These are phyloP conservation scores for Sesamia inferens DNA, from an alignment of 2,888 invertebrate genomes.

Conservation along the genomic window DNA sequence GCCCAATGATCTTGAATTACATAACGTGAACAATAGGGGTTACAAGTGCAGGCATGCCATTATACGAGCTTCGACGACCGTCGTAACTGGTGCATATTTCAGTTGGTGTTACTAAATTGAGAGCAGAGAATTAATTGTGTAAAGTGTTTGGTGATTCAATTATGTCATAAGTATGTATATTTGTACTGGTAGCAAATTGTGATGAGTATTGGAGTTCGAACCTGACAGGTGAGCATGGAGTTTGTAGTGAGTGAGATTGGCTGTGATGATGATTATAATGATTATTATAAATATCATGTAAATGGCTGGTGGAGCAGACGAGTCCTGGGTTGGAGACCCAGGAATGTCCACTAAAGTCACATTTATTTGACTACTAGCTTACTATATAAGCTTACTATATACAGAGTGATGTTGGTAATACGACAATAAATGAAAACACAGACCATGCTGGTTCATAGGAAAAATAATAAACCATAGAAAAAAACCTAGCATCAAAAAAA, in stretches of 20 bases:
- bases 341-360: too few species aligned
- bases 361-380: too few species aligned
- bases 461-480: too few species aligned
- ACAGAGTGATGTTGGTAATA: too few species aligned
- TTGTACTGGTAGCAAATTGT: neutral
- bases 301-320: too few species aligned
- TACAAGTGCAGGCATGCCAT: conserved; percentile 51
- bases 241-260: neutral
- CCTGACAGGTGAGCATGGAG: neutral
- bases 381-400: too few species aligned
- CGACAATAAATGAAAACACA: too few species aligned
- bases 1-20: conserved; percentile 65
- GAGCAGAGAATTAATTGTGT: conserved; percentile 25
- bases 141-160: conserved; percentile 9
- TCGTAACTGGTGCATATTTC: conserved; percentile 60
- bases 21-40: conserved; percentile 61
- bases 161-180: neutral
- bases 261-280: neutral
- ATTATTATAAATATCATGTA: too few species aligned
- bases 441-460: too few species aligned
- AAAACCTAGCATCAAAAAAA: too few species aligned
- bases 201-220: neutral
- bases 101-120: conserved; percentile 24
- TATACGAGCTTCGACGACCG: conserved; percentile 53
- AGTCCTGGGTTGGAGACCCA: too few species aligned